Base-by-base conservation (phyloP, 2,888 invertebrate species). In the Flexamia atlantica region DNA sequence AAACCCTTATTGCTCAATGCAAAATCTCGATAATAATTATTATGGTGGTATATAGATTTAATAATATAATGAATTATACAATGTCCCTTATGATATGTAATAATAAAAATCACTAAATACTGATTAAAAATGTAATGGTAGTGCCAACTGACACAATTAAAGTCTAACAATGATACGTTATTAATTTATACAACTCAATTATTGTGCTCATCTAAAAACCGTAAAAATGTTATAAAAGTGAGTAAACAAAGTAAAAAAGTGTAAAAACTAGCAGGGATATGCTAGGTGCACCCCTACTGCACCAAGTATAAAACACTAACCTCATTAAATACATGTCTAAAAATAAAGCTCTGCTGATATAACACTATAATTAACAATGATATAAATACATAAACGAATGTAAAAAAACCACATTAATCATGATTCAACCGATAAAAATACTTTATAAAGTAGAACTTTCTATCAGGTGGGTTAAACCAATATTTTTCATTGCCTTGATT, bases 301-400 rank as follows among this genome's bases (percentile, higher is more conserved):
- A 64, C 64, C 64, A n/a, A 64, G 53, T 64, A 64, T 28, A 64
- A 25, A 64, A 30, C 53, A 23, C 5, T 64, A 28, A 57, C 57
- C 57, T 23, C 57, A 12, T 57, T 57, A 57, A 57, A 64, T 64
- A 64, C 17, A 64, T 30, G 28, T 64, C 64, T 64, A 64, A 64
- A 64, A 64, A 64, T 64, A 64, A 64, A 64, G 28, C 64, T 64
- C 64, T 64, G 64, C 64, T 25, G 64, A 9, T 28, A 28, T 64
- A 64, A 64, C 25, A 28, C 64, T 64, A 64, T 30, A 2, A 64
- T 64, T 64, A 28, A 64, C 64, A 64, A 28, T 64, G 5, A 53
- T 23, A 30, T 64, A 64, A 64, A 28, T 64, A 30, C 7, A 28
- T 64, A 64, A 64, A 53, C 23, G 23, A 53, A 53, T n/a, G 20